Evolutionary conservation across 2,888 invertebrate species (phyloP), one percentile per base, ranked within the genome.

Genomic region (Flexamia atlantica): DNA sequence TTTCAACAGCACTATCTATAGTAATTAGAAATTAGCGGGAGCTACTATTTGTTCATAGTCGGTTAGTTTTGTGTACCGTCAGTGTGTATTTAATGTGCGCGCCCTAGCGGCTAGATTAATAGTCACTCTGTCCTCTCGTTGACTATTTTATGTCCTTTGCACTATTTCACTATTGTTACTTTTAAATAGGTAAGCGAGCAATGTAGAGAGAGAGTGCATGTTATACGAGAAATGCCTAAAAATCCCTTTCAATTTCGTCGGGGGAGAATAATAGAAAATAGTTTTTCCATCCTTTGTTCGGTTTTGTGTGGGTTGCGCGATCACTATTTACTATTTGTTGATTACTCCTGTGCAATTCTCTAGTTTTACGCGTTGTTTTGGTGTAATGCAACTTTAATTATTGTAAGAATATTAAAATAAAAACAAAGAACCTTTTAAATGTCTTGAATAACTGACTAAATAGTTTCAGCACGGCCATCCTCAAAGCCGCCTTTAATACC

Each of bases 1-100:
- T 76, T 76, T 76, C 76, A 50, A 76, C 46, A 28, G 76, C 50
- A 76, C 76, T 76, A 76, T 76, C 76, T 76, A 76, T 76, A 76
- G 76, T 76, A 76, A 76, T 76, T 76, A 50, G 46, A 76, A 76
- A 76, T 76, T 76, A 76, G 76, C 23, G 76, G 64, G 64, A 64
- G 64, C 46, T 28, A 50, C 46, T 76, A 50, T 76, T 76, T 76
- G 76, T 76, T 76, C 76, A 76, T 76, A 76, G 76, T 25, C 50
- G 76, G 76, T 76, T 76, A 76, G 76, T 76, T 76, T 46, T 46
- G 76, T 76, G 76, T 76, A 50, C 76, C 25, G 64, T 64, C 64
- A 14, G 25, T 42, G 76, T 36, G 14, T 46, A 40, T 72, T 72
- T 72, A 72, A 72, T 72, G 50, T 76, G 50, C 28, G 9, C 28